phyloP scores from a whole-genome alignment of 37 sponge, comb jelly and placozoan genomes.

The Spongilla lacustris region DNA sequence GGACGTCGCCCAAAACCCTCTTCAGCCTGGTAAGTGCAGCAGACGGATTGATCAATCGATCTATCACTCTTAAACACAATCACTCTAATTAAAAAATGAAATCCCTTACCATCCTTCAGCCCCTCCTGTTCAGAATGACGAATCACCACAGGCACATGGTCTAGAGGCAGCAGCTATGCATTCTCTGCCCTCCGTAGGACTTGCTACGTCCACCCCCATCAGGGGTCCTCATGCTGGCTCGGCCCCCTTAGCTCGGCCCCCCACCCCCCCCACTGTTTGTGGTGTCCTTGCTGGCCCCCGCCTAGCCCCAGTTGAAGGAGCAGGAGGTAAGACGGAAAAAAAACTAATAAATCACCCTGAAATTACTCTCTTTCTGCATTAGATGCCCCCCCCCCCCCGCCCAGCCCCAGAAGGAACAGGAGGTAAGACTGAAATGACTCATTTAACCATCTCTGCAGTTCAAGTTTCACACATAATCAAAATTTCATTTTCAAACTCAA shows the following conservation, averaged over 20 bases:
- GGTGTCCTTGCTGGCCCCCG: too few relatives aligned
- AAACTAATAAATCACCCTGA: too few relatives aligned
- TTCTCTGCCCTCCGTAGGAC: background rate
- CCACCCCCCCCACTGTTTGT: too few relatives aligned
- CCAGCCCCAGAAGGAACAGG: background rate
- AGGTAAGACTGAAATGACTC: conserved; percentile 1
- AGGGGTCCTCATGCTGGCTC: background rate
- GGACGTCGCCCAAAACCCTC: background rate
- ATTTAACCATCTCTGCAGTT: background rate
- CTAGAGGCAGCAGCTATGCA: background rate
- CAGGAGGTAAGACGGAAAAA: too few relatives aligned
- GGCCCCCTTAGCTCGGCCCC: too few relatives aligned
- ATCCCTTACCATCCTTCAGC: background rate
- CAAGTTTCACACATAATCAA: background rate
- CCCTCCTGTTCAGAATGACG: background rate
- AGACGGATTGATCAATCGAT: conserved; percentile 1
- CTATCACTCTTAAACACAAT: conserved; percentile 1
- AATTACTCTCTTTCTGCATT: too few relatives aligned
- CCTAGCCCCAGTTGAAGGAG: too few relatives aligned
- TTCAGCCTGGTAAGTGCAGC: conserved; percentile 1
- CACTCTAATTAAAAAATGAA: background rate
- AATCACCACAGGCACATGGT: too few relatives aligned
- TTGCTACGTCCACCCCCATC: background rate
- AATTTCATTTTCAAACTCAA: conserved; percentile 1
- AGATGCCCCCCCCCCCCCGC: too few relatives aligned